Percentiles rank a stretch among this genome's conserved stretches.
phyloP scores from a whole-genome alignment of 30 jellyfish, hydroid and myxozoan genomes.

The Aurelia aurita region DNA sequence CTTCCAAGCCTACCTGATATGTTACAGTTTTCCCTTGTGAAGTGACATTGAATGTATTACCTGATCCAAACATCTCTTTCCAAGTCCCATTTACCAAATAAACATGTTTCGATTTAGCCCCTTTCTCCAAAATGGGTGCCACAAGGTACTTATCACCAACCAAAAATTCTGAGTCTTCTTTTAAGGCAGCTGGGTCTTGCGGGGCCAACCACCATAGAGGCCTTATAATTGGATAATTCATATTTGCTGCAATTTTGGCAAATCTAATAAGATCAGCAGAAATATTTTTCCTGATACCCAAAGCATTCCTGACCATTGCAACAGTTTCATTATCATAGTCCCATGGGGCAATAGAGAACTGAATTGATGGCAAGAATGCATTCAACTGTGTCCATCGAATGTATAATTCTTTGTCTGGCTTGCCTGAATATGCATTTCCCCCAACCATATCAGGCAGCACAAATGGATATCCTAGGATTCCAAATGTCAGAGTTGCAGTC shows the following conservation, averaged over 20 bases:
- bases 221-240: conserved; percentile 86
- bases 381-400: conserved; percentile 91
- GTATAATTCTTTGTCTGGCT: conserved; percentile 88
- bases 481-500: conserved; percentile 88
- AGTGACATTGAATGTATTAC: conserved; percentile 30
- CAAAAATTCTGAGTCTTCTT: conserved; percentile 73
- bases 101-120: conserved; percentile 46
- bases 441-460: conserved; percentile 98
- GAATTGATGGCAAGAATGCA: conserved; percentile 91
- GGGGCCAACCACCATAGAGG: conserved; percentile 99
- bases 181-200: conserved; percentile 56
- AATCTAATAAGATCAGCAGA: conserved; percentile 57
- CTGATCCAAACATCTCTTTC: conserved; percentile 84
- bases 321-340: conserved; percentile 89
- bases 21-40: conserved; percentile 35
- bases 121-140: conserved; percentile 87
- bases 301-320: conserved; percentile 52
- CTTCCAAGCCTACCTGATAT: conserved; percentile 65
- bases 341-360: conserved; percentile 97
- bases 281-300: conserved; percentile 54
- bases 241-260: conserved; percentile 53
- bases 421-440: conserved; percentile 79
- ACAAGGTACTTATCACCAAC: conserved; percentile 80
- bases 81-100: conserved; percentile 83
- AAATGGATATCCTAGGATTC: conserved; percentile 92